Conservation (phyloP, 1,140 invertebrate genomes). For the Drosophila suzukii region DNA sequence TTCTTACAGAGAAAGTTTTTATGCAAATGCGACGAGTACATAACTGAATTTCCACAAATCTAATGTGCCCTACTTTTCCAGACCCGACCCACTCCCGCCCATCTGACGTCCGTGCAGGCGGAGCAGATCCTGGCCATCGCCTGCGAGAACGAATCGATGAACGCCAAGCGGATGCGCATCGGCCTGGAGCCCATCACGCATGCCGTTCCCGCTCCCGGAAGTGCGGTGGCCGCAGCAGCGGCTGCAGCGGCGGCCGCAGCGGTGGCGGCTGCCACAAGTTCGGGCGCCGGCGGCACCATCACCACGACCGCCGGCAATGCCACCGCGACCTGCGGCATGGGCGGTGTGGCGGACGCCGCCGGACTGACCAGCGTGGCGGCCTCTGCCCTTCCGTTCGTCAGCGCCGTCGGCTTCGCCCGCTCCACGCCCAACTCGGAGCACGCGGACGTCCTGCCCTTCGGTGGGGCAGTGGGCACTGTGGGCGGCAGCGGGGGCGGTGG, state of each 20-base stretch:
- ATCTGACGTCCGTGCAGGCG: slow-evolving; percentile 97
- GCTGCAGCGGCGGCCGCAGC: slow-evolving; percentile 73
- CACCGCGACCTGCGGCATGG: slow-evolving; percentile 68
- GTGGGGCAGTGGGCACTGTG: slow-evolving; percentile 43
- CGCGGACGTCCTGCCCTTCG: slow-evolving; percentile 67
- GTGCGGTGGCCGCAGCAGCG: slow-evolving; percentile 86
- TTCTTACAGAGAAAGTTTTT: no score
- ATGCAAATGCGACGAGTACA: no score
- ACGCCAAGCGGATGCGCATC: slow-evolving; percentile 97
- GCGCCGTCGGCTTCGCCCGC: slow-evolving; percentile 75
- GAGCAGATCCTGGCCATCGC: slow-evolving; percentile 97
- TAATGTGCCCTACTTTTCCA: slow-evolving; percentile 15
- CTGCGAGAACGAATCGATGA: slow-evolving; percentile 98
- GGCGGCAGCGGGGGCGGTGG: slow-evolving; percentile 57
- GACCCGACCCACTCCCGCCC: slow-evolving; percentile 95
- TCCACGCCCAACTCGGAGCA: slow-evolving; percentile 81
- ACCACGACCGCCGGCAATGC: slow-evolving; percentile 59
- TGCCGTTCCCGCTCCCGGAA: slow-evolving; percentile 89
- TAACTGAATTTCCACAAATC: neutral
- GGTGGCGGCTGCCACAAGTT: slow-evolving; percentile 53
- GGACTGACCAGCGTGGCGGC: slow-evolving; percentile 72
- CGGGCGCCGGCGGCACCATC: slow-evolving; percentile 49
- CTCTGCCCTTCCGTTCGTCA: slow-evolving; percentile 75
- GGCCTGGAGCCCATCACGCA: slow-evolving; percentile 97
- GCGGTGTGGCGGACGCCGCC: slow-evolving; percentile 58